Percentiles rank a stretch among this genome's conserved stretches.
Evolutionary conservation across 2,797 vertebrate genomes (phyloP).

Genomic region (Apogon talboti): DNA sequence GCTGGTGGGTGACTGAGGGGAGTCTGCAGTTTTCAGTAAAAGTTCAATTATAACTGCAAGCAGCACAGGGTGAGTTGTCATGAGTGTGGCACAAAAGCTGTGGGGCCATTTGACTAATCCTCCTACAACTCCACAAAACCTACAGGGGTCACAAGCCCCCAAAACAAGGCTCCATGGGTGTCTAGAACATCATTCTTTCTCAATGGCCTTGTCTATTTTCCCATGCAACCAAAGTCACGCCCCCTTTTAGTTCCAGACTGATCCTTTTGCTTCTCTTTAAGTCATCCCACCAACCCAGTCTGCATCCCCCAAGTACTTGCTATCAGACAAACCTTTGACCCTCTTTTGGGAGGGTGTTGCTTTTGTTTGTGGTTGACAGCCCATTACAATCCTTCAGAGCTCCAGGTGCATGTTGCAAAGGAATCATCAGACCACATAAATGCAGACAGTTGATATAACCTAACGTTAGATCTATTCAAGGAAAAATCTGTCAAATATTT

Average conservation of each 20-base stretch:
- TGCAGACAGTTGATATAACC: slow-evolving; percentile 44
- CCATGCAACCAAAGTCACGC: slow-evolving; percentile 70
- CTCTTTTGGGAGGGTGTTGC: slow-evolving; percentile 37
- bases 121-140: slow-evolving; percentile 54
- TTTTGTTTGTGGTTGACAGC: slow-evolving; percentile 76
- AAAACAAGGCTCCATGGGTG: slow-evolving; percentile 66
- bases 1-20: slow-evolving; percentile 38
- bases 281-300: slow-evolving; percentile 51
- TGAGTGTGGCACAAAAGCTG: slow-evolving; percentile 76
- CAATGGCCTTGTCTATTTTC: slow-evolving; percentile 68
- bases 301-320: slow-evolving; percentile 37
- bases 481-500: slow-evolving; percentile 48
- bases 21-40: slow-evolving; percentile 57
- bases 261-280: slow-evolving; percentile 47
- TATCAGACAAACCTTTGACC: slow-evolving; percentile 60
- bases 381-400: slow-evolving; percentile 60
- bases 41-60: slow-evolving; percentile 77
- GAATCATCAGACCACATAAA: slow-evolving; percentile 56
- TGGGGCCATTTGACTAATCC: slow-evolving; percentile 67
- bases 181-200: slow-evolving; percentile 76
- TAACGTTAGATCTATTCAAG: slow-evolving; percentile 21
- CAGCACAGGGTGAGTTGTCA: slow-evolving; percentile 75
- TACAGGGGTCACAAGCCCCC: slow-evolving; percentile 65
- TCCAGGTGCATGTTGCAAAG: slow-evolving; percentile 74
- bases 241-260: slow-evolving; percentile 82